phyloP scores from a whole-genome alignment of 1,140 invertebrate genomes.

The Homalodisca vitripennis region DNA sequence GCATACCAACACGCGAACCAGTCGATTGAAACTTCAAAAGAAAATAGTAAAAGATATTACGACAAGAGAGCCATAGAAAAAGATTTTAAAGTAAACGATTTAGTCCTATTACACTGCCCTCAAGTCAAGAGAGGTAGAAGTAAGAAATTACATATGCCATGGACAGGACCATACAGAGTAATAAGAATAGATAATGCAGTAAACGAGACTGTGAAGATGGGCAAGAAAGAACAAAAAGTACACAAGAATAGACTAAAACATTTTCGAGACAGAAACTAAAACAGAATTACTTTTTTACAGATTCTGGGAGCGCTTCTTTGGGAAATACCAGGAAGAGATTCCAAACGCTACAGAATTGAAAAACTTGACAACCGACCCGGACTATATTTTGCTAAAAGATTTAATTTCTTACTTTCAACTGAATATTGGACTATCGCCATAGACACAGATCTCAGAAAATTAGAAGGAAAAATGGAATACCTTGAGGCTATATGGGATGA shows the following conservation, averaged over 20 bases:
- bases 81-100: background rate
- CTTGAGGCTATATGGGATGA: background rate
- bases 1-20: background rate
- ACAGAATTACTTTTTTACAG: background rate
- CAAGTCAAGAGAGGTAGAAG: background rate
- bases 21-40: background rate
- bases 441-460: background rate
- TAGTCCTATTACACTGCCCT: background rate
- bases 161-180: conserved; percentile 16
- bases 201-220: background rate
- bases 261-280: conserved; percentile 20
- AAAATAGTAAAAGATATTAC: background rate
- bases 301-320: background rate
- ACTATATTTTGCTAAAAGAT: conserved; percentile 10
- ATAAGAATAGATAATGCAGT: background rate
- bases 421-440: conserved; percentile 6
- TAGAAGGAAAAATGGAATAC: background rate
- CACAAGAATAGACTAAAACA: conserved; percentile 12
- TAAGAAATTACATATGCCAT: background rate
- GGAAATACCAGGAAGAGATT: background rate
- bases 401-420: conserved; percentile 4
- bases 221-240: background rate
- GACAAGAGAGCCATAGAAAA: background rate
- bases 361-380: background rate
- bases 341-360: background rate